Evolutionary conservation across 2,797 vertebrate genomes (phyloP), one percentile per base, ranked within the genome.

Genomic region (Ispidina lecontei): DNA sequence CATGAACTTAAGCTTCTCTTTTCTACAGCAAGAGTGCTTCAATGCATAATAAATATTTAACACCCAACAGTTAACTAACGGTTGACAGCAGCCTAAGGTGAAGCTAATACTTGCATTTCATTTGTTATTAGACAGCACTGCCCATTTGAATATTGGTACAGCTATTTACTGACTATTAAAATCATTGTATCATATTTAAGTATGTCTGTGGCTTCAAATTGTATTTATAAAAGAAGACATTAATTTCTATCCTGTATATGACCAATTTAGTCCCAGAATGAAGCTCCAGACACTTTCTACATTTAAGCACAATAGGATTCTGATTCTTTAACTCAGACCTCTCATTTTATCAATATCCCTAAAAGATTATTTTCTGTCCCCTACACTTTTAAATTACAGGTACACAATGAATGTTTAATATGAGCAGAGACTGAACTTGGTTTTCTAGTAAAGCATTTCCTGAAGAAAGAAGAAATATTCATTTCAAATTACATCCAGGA

Each of bases 281-380:
- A 93, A 92, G 35, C 65, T 72, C 55, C 55, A 63, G 41, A 69
- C 68, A 71, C 41, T 71, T 51, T 55, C 41, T 56, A 59, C 51
- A 33, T 74, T 81, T 75, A 82, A 88, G 31, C 46, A 60, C 41
- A 72, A 63, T 4, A 51, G 35, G 49, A 89, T 74, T 62, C 46
- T 63, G 39, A 65, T 81, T 85, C 18, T 77, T 65, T 58, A 89
- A 80, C 51, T 65, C 82, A 68, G 46, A 77, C 4, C 13, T 60
- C 67, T 75, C 65, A 83, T 75, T 87, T 84, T 65, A 83, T 77
- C 72, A 87, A 17, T 83, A 59, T 68, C 46, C 89, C 67, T 69
- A 82, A 91, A 69, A 12, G 11, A 29, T 75, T 92, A 26, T 87
- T 83, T 75, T 82, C 51, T 54, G 23, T 18, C 26, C 69, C 33